Percentiles rank a stretch among this genome's conserved stretches.
These are phyloP conservation scores for Drosophila austrosaltans DNA, from an alignment of 2,888 invertebrate species.

Conservation along the genomic window DNA sequence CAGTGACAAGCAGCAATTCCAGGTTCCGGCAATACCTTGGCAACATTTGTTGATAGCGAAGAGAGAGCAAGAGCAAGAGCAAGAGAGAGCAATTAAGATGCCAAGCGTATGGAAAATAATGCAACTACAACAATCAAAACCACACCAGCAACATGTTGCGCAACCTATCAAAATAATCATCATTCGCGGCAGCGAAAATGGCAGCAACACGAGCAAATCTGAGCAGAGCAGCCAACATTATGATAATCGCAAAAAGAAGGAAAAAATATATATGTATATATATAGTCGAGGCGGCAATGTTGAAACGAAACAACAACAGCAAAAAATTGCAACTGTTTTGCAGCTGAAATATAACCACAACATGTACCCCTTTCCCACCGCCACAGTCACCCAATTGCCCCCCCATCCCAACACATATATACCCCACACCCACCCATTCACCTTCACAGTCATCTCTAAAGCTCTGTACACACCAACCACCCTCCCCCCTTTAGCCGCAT, in stretches of 20 bases:
- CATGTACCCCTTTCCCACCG: no score
- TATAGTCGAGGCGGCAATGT: slow-evolving; percentile 57
- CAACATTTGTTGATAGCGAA: slow-evolving; percentile 65
- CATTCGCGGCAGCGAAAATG: slow-evolving; percentile 44
- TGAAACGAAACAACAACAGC: slow-evolving; percentile 51
- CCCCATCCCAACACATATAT: background rate
- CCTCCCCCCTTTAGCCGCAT: slow-evolving; percentile 31
- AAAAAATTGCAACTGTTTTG: slow-evolving; percentile 73
- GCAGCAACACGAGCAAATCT: slow-evolving; percentile 41
- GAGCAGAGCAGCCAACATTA: slow-evolving; percentile 63
- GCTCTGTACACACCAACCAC: no score
- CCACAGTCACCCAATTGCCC: no score
- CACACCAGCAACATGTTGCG: slow-evolving; percentile 60
- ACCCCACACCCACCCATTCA: slow-evolving; percentile 11
- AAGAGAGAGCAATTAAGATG: slow-evolving; percentile 61
- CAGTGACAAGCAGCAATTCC: slow-evolving; percentile 74
- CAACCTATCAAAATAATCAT: slow-evolving; percentile 75
- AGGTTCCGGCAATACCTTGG: slow-evolving; percentile 56
- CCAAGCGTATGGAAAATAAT: slow-evolving; percentile 28
- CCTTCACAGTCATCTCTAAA: background rate
- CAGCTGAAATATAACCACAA: slow-evolving; percentile 43
- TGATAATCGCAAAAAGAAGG: slow-evolving; percentile 63
- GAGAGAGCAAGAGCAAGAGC: background rate
- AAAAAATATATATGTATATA: no score
- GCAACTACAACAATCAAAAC: slow-evolving; percentile 36